Conservation (phyloP, 2,113 vertebrate species). For the Salminus brasiliensis region DNA sequence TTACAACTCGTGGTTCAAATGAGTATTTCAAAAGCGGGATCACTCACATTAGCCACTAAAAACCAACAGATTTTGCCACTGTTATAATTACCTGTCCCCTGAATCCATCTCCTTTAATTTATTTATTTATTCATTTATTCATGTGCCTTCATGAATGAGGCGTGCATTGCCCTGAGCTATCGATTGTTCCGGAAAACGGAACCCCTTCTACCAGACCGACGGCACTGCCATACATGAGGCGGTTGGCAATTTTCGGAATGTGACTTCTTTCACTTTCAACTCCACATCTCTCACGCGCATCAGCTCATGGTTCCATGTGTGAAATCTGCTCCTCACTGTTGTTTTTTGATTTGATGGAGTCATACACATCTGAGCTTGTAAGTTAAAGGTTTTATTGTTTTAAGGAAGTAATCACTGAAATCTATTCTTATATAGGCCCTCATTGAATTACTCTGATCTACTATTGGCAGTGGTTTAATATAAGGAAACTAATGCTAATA, state of each 20-base stretch:
- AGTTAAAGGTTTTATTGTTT: too few relatives aligned
- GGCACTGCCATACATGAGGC: neutral
- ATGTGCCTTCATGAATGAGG: neutral
- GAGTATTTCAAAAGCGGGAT: neutral
- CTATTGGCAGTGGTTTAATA: too few relatives aligned
- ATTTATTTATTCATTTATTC: conserved; percentile 5
- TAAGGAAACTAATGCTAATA: too few relatives aligned
- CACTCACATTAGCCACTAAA: neutral
- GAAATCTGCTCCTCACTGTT: too few relatives aligned
- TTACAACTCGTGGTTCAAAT: neutral
- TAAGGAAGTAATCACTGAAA: too few relatives aligned
- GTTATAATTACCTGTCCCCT: neutral
- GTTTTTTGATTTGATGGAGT: too few relatives aligned
- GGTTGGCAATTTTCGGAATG: too few relatives aligned
- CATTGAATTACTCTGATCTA: too few relatives aligned
- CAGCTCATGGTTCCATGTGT: neutral
- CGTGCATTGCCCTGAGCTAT: neutral
- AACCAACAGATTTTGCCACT: neutral
- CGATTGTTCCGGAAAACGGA: neutral
- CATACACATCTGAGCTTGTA: too few relatives aligned
- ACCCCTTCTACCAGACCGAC: neutral
- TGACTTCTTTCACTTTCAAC: neutral
- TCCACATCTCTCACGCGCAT: neutral
- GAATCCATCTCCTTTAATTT: conserved; percentile 5
- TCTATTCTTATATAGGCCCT: too few relatives aligned